Base-by-base conservation (phyloP, 2,113 vertebrate genomes). In the Salvelinus sp. region DNA sequence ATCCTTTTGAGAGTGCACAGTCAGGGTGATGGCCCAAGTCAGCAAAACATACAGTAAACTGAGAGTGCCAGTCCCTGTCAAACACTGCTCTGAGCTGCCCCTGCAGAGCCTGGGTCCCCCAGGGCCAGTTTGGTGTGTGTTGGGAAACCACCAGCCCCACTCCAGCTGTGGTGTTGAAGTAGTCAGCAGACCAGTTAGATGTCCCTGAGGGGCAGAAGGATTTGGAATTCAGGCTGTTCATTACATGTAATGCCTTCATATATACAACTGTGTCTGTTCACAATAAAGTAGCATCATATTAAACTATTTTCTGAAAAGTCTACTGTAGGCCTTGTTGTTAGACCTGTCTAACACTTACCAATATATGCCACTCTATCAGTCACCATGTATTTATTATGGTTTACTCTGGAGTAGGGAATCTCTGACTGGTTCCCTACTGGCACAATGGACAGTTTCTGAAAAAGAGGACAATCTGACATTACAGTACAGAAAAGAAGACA, bases 351-450 rank as follows among this genome's bases (percentile, higher is more conserved):
- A 22, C n/a, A 76, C 95, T 85, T 91, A 98, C 97, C 96, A 0
- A 98, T 82, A 70, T 97, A 96, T 16, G 94, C 95, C 1, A 83
- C 80, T 89, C 93, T 94, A 76, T 98, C 96, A 0, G 96, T 97
- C 82, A 97, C 95, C 95, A 96, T 94, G 58, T 93, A 97, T 79
- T 98, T 98, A 88, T 95, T 95, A 88, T 98, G 96, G 89, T 94
- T 95, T 73, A 96, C 86, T 90, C 95, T 93, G 71, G 92, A 84
- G 66, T 91, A 91, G 0, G 96, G 96, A 86, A 98, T 94, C 74
- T 92, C 86, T 28, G 95, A 89, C 80, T 95, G 93, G 76, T 96
- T 97, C 72, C 93, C 92, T 76, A 94, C 85, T 0, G 96, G 96
- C 77, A 98, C 85, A n/a, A 96, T 94, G 86, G 92, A 96, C 69